Evolutionary conservation across 2,797 vertebrate species (phyloP).

Genomic region (Yasuhikotakia modesta): DNA sequence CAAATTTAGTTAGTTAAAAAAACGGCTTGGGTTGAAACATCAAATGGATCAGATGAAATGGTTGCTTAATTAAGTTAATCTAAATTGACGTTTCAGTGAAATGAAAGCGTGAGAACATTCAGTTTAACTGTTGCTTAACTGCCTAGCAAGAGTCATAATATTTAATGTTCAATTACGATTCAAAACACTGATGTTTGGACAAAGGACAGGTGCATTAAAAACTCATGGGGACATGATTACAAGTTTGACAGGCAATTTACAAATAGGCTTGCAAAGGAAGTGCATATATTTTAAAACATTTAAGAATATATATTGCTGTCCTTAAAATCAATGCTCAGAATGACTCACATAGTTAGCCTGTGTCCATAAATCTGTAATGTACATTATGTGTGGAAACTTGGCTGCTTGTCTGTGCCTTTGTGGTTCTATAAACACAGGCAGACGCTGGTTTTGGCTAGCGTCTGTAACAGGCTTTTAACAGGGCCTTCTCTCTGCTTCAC

Average conservation of each 20-base stretch:
- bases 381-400: neutral
- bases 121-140: neutral
- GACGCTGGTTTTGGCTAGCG: conserved; percentile 29
- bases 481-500: conserved; percentile 27
- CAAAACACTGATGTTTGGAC: conserved; percentile 12
- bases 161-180: conserved; percentile 8
- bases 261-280: neutral
- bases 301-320: neutral
- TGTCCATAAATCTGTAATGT: neutral
- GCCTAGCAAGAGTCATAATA: neutral
- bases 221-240: neutral
- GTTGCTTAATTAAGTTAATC: conserved; percentile 30
- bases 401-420: neutral
- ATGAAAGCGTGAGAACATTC: neutral
- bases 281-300: neutral
- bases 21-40: conserved; percentile 24
- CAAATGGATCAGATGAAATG: conserved; percentile 29
- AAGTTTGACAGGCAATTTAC: neutral
- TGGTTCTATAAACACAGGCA: conserved; percentile 31
- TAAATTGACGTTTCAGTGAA: conserved; percentile 20
- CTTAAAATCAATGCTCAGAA: neutral
- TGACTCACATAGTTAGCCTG: neutral
- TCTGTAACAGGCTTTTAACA: conserved; percentile 45
- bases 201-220: conserved; percentile 2
- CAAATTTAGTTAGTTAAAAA: conserved; percentile 9